phyloP scores from a whole-genome alignment of 2,888 invertebrate species.

The Eupithecia inturbata region DNA sequence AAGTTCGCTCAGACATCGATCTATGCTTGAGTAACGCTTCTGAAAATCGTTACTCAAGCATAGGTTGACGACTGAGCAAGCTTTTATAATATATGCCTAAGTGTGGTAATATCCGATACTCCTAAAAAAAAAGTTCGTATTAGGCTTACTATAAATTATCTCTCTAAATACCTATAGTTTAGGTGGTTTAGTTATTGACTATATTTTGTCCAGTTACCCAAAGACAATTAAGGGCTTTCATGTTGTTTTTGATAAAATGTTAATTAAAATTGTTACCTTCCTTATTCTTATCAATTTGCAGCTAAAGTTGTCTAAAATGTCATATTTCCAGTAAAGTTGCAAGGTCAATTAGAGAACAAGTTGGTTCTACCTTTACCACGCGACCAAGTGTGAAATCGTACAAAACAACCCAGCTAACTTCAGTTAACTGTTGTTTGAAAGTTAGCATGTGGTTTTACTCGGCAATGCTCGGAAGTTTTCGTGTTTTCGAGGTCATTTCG shows the following conservation, averaged over 20 bases:
- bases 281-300: neutral
- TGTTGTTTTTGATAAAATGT: neutral
- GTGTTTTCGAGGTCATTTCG: constrained; percentile 17
- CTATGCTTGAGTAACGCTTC: too few species aligned
- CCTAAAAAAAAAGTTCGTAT: too few species aligned
- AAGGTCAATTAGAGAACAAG: constrained; percentile 2
- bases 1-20: too few species aligned
- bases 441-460: constrained; percentile 28
- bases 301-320: neutral
- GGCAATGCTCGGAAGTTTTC: constrained; percentile 24
- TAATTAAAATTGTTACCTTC: neutral
- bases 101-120: too few species aligned
- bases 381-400: constrained; percentile 21
- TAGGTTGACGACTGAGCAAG: too few species aligned
- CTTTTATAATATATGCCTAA: too few species aligned
- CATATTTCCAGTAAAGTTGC: constrained; percentile 1
- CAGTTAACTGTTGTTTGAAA: constrained; percentile 50
- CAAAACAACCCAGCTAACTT: constrained; percentile 48
- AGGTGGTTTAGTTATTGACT: too few species aligned
- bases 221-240: too few species aligned
- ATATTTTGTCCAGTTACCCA: too few species aligned
- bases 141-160: too few species aligned
- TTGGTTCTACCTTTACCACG: neutral
- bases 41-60: too few species aligned
- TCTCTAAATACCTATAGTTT: too few species aligned